Conservation (phyloP, 1,140 invertebrate genomes). For the Frieseomelitta varia region DNA sequence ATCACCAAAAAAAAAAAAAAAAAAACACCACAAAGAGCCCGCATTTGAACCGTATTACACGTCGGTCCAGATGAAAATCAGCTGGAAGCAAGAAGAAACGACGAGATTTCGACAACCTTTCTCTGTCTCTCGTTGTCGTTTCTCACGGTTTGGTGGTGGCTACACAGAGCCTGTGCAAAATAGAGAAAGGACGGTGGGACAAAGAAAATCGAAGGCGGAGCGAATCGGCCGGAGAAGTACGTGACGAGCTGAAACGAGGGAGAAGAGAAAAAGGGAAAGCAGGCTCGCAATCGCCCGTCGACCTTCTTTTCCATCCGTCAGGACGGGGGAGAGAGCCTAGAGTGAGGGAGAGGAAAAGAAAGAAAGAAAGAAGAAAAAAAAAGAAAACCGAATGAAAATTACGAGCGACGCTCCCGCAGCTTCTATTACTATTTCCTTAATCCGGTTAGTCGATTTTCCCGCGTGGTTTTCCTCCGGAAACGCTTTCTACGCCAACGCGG, state of each 20-base stretch:
- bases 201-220: neutral
- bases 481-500: neutral
- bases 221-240: neutral
- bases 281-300: conserved; percentile 8
- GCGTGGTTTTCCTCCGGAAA: neutral
- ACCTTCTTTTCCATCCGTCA: conserved; percentile 45
- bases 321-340: neutral
- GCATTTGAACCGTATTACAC: too few relatives aligned
- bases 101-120: neutral
- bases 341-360: neutral
- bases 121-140: conserved; percentile 30
- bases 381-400: conserved; percentile 24
- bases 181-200: conserved; percentile 7
- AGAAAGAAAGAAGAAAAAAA: neutral
- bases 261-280: conserved; percentile 48
- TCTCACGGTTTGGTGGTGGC: conserved; percentile 55
- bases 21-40: too few relatives aligned
- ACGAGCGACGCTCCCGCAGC: neutral
- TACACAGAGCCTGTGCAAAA: conserved; percentile 23
- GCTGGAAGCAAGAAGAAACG: neutral
- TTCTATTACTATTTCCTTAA: conserved; percentile 20
- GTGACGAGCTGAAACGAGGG: too few relatives aligned
- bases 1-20: too few relatives aligned
- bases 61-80: conserved; percentile 3
- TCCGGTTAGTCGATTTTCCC: conserved; percentile 22